phyloP scores from a whole-genome alignment of 1,140 invertebrate species.

The Helicorthomorpha holstii region DNA sequence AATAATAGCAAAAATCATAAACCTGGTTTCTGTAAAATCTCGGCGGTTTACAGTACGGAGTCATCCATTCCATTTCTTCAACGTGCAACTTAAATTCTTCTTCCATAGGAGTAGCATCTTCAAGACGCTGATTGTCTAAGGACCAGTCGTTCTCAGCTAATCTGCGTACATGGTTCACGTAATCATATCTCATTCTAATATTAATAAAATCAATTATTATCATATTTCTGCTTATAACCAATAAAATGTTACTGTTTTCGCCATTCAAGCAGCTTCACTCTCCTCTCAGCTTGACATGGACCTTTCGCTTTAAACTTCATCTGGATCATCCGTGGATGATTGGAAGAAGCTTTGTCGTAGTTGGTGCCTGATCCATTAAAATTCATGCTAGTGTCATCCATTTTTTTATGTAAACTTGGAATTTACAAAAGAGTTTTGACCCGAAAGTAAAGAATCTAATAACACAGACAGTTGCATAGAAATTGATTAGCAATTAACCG shows the following conservation, averaged over 20 bases:
- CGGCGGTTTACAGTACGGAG: constrained; percentile 1
- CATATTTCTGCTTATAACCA: too few species aligned
- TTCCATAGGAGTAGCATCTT: background rate
- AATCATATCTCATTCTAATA: constrained; percentile 22
- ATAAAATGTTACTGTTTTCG: constrained; percentile 20
- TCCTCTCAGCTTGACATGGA: constrained; percentile 18
- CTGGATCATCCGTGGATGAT: constrained; percentile 23
- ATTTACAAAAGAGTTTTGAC: too few species aligned
- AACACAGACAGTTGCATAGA: too few species aligned
- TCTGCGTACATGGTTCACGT: constrained; percentile 18
- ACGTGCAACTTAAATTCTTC: constrained; percentile 3
- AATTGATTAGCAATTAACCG: too few species aligned
- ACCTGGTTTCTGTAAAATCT: constrained; percentile 12
- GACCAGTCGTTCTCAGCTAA: constrained; percentile 20
- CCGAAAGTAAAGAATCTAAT: too few species aligned
- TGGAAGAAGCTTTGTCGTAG: too few species aligned
- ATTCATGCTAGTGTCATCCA: too few species aligned
- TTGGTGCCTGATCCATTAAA: too few species aligned
- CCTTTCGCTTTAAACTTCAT: constrained; percentile 19
- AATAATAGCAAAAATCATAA: background rate
- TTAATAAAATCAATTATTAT: constrained; percentile 4
- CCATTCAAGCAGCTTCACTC: constrained; percentile 18
- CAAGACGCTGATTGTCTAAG: constrained; percentile 13
- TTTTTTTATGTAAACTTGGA: too few species aligned
- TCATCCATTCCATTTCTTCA: constrained; percentile 10